Base-by-base conservation (phyloP, 2,888 invertebrate species). In the Pachydiplax longipennis region DNA sequence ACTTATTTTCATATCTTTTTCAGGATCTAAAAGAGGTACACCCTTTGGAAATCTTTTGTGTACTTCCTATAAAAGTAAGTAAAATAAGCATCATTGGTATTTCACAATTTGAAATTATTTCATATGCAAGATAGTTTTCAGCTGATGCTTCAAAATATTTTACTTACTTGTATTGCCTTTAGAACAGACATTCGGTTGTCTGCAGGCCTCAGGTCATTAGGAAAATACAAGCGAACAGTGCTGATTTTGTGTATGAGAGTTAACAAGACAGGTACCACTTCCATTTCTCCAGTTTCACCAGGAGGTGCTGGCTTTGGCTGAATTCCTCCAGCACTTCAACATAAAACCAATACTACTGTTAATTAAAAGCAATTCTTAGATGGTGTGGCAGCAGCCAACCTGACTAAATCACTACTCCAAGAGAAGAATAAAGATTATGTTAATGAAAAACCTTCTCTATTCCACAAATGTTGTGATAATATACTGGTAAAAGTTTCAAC, bases 1-100 rank as follows among this genome's bases (percentile, higher is more conserved):
- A 91, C 96, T 96, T 91, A 99, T 99, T 93, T 97, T 97, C 99
- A 99, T 99, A 93, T 99, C 99, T 91, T 97, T 97, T 31, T 99
- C 95, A 0, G 99, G 99, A 94, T 99, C 98, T 3, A 99, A 94
- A 12, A 98, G 94, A 0, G 99, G 99, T 0, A 98, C 96, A 0
- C 98, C 98, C 81, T 97, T 96, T 0, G 97, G 97, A 93, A 99
- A 99, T 61, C 99, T 96, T 93, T 97, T 97, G 93, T 98, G 97
- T 0, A 99, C 98, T 94, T 99, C 98, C 91, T 93, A 91, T 15
- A 92, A 91, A 91, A 81, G 83, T 31, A 31, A 53, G 18, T 0
- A 53, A 44, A n/a, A 2, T 31, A 31, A 8, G 73, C 12, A n/a
- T 13, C 1, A 73, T 13, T 31, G 31, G 1, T 8, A 31, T 73